phyloP scores from a whole-genome alignment of 2,797 vertebrate genomes.

The Lemur catta region DNA sequence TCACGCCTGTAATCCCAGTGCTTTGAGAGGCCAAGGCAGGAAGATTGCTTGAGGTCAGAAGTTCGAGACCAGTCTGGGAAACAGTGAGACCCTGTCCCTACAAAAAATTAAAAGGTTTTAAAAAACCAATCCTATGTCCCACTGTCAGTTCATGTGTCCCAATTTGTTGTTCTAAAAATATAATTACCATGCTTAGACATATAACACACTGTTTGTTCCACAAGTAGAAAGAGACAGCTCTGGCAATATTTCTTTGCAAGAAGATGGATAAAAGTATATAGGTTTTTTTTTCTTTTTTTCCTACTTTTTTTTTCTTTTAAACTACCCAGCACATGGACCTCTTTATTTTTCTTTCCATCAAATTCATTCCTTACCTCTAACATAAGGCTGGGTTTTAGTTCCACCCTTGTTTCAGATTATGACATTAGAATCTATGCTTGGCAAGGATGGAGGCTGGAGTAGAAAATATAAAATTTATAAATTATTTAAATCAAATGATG shows the following conservation, averaged over 20 bases:
- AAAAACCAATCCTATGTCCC: neutral
- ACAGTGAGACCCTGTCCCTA: neutral
- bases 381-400: neutral
- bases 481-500: conserved; percentile 34
- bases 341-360: conserved; percentile 2
- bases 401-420: conserved; percentile 15
- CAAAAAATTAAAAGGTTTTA: neutral
- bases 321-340: neutral
- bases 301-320: neutral
- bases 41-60: neutral
- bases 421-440: neutral
- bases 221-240: neutral
- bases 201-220: neutral
- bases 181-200: neutral
- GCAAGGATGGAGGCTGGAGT: neutral
- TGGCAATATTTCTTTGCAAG: neutral
- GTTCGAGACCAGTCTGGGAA: neutral
- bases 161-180: conserved; percentile 11
- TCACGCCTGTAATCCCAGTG: neutral
- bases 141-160: neutral
- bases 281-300: neutral
- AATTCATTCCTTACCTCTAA: neutral
- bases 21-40: neutral
- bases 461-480: neutral
- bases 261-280: neutral